Percentiles rank a stretch among this genome's conserved stretches.
Evolutionary conservation across 2,113 vertebrate species (phyloP).

Genomic region (Stigmatopora nigra): DNA sequence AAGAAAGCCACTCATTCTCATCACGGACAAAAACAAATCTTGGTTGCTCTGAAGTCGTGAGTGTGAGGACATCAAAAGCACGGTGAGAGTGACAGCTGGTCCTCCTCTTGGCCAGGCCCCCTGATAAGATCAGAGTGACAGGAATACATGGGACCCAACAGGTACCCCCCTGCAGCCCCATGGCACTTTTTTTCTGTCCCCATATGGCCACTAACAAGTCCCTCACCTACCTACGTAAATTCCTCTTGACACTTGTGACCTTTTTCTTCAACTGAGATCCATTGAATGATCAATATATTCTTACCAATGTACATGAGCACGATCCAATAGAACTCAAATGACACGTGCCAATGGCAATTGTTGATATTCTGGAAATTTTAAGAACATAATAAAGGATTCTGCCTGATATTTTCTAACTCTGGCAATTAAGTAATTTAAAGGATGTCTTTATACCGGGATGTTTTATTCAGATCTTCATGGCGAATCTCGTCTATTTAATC

Average conservation of each 20-base stretch:
- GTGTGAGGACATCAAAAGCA: slow-evolving; percentile 60
- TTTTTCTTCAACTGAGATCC: slow-evolving; percentile 3
- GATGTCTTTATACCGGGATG: no score
- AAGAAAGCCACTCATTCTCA: slow-evolving; percentile 45
- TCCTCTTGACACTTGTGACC: slow-evolving; percentile 3
- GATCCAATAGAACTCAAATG: background rate
- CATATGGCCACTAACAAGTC: slow-evolving; percentile 57
- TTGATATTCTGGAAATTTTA: no score
- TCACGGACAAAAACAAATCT: slow-evolving; percentile 48
- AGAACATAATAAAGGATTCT: no score
- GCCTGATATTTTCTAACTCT: no score
- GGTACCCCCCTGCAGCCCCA: slow-evolving; percentile 44
- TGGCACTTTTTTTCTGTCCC: slow-evolving; percentile 41
- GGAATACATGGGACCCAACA: slow-evolving; percentile 54
- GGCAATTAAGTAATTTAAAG: no score
- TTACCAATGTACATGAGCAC: background rate
- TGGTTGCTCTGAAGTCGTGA: slow-evolving; percentile 35
- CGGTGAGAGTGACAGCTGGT: slow-evolving; percentile 64
- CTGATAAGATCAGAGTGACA: slow-evolving; percentile 69
- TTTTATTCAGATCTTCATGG: no score
- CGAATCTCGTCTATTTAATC: no score
- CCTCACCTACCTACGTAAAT: slow-evolving; percentile 25
- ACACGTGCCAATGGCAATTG: background rate
- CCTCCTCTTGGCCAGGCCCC: slow-evolving; percentile 61
- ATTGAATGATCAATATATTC: slow-evolving; percentile 1